These are phyloP conservation scores for Prenolepis imparis DNA, from an alignment of 2,888 invertebrate genomes.

Conservation along the genomic window DNA sequence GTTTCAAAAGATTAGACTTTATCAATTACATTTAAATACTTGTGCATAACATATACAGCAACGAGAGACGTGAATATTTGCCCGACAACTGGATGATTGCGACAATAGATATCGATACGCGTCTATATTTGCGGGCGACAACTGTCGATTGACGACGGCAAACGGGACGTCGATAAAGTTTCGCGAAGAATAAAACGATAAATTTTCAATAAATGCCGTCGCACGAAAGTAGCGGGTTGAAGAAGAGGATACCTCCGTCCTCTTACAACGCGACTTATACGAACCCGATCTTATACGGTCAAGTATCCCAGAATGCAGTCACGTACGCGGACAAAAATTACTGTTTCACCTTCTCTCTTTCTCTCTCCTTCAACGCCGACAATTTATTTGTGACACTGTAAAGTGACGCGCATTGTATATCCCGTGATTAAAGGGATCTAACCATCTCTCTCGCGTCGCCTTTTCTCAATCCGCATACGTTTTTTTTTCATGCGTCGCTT, in stretches of 20 bases:
- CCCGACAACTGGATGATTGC: background rate
- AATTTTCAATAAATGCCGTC: slow-evolving; percentile 71
- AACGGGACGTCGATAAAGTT: slow-evolving; percentile 70
- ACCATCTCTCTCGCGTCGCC: slow-evolving; percentile 29
- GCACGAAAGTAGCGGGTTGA: slow-evolving; percentile 47
- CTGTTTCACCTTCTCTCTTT: slow-evolving; percentile 60
- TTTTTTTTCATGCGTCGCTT: slow-evolving; percentile 7
- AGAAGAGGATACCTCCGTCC: slow-evolving; percentile 55
- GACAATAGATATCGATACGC: slow-evolving; percentile 12
- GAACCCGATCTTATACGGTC: slow-evolving; percentile 47
- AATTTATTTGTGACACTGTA: slow-evolving; percentile 78
- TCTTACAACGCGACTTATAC: slow-evolving; percentile 59
- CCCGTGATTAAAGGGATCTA: slow-evolving; percentile 77
- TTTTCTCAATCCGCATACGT: slow-evolving; percentile 20
- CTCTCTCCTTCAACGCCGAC: slow-evolving; percentile 68
- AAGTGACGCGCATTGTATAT: slow-evolving; percentile 70
- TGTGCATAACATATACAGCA: background rate
- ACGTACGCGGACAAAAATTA: slow-evolving; percentile 77
- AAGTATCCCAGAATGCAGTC: slow-evolving; percentile 75
- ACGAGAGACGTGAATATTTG: background rate
- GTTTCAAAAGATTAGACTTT: background rate
- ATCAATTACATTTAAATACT: background rate
- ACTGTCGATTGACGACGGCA: slow-evolving; percentile 56
- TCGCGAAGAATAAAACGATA: slow-evolving; percentile 68
- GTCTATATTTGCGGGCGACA: slow-evolving; percentile 34